Percentiles rank a stretch among this genome's conserved stretches.
Evolutionary conservation across 2,113 vertebrate genomes (phyloP).

Genomic region (Syngnathoides biaculeatus): DNA sequence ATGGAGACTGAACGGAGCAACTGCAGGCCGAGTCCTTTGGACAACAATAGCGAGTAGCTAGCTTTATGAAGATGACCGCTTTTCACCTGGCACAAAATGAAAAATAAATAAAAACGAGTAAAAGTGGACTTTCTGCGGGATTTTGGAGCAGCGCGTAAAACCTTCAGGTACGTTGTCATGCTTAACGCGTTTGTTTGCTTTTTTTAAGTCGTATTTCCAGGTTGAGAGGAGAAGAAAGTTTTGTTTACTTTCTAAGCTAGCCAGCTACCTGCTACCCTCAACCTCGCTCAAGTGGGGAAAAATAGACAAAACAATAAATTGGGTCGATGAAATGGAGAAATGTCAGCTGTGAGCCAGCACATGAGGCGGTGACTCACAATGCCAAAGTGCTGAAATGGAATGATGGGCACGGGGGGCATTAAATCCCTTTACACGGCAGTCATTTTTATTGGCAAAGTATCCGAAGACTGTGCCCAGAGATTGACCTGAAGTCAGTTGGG

Average conservation of each 20-base stretch:
- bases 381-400: not conserved
- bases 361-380: not conserved
- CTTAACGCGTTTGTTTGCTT: constrained; percentile 23
- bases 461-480: not conserved
- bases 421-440: not conserved
- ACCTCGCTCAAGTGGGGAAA: constrained; percentile 28
- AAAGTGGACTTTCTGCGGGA: not conserved
- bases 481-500: not conserved
- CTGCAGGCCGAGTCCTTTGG: constrained; percentile 62
- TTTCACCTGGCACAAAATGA: not conserved
- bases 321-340: not conserved
- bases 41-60: constrained; percentile 67
- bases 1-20: constrained; percentile 59
- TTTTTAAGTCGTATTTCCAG: not conserved
- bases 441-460: not conserved
- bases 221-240: constrained; percentile 24
- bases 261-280: constrained; percentile 33
- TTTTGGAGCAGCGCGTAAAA: constrained; percentile 1
- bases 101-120: not conserved
- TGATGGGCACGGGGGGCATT: not conserved
- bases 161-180: constrained; percentile 46
- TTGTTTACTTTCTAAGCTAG: constrained; percentile 39
- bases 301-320: constrained; percentile 19
- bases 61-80: not conserved
- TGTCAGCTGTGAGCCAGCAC: not conserved